Evolutionary conservation across 1,140 invertebrate genomes (phyloP).

Genomic region (Habropoda laboriosa): DNA sequence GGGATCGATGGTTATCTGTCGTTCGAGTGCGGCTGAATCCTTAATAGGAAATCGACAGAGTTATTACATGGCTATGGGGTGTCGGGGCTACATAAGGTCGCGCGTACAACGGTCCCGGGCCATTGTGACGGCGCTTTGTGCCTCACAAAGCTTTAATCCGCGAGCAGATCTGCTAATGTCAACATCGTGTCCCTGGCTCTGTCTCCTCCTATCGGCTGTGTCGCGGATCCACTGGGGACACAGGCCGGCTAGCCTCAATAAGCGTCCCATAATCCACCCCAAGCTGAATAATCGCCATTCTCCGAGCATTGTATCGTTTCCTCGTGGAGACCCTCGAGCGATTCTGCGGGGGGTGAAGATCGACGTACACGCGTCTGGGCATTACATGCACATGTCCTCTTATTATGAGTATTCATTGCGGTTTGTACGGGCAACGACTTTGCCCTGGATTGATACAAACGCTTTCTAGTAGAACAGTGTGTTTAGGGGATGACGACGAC

Average conservation of each 20-base stretch:
- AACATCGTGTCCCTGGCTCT: slow-evolving; percentile 74
- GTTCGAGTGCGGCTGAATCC: slow-evolving; percentile 61
- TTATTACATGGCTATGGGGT: slow-evolving; percentile 68
- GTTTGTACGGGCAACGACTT: slow-evolving; percentile 7
- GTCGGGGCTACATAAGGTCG: slow-evolving; percentile 70
- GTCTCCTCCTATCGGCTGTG: slow-evolving; percentile 18
- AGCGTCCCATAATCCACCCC: slow-evolving; percentile 75
- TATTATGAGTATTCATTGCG: slow-evolving; percentile 63
- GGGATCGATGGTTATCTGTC: slow-evolving; percentile 39
- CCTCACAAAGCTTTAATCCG: slow-evolving; percentile 78
- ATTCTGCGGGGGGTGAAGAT: slow-evolving; percentile 51
- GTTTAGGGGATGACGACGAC: neutral
- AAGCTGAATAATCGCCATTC: slow-evolving; percentile 76
- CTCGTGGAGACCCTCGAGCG: slow-evolving; percentile 61
- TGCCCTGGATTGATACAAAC: neutral
- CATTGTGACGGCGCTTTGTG: slow-evolving; percentile 76
- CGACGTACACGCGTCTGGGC: slow-evolving; percentile 37
- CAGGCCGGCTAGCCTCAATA: slow-evolving; percentile 65
- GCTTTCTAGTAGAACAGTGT: neutral
- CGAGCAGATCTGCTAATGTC: slow-evolving; percentile 78
- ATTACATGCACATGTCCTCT: slow-evolving; percentile 46
- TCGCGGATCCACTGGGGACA: slow-evolving; percentile 51
- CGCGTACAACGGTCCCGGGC: slow-evolving; percentile 62
- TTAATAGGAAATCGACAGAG: slow-evolving; percentile 71
- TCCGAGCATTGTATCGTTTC: slow-evolving; percentile 68